These are phyloP conservation scores for Pygoscelis adeliae DNA, from an alignment of 2,113 vertebrate genomes.

Conservation along the genomic window DNA sequence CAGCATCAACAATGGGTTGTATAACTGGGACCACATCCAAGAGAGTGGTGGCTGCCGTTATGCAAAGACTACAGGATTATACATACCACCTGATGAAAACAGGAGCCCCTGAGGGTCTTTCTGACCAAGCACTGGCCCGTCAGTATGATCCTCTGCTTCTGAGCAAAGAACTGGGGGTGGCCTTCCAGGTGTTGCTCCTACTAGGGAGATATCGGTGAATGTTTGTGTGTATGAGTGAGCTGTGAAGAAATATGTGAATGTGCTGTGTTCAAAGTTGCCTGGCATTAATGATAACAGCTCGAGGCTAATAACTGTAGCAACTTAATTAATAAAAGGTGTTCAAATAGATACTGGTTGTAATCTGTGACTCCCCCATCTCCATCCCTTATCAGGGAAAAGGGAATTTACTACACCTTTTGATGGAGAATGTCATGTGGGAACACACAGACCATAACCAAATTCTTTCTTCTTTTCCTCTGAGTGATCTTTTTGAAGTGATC, in stretches of 20 bases:
- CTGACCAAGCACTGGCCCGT: background rate
- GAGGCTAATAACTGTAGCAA: background rate
- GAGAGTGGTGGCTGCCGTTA: background rate
- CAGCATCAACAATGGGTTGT: background rate
- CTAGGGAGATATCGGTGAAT: background rate
- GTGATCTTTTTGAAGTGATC: background rate
- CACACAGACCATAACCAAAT: background rate
- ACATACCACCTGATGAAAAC: background rate
- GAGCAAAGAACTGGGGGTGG: background rate
- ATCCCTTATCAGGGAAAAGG: background rate
- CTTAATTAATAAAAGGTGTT: background rate
- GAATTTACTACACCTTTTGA: background rate
- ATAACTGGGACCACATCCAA: background rate
- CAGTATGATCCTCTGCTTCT: background rate
- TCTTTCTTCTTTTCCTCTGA: background rate
- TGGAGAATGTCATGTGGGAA: background rate
- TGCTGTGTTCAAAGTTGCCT: background rate
- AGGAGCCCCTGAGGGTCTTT: background rate
- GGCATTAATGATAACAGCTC: background rate
- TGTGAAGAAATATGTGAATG: background rate
- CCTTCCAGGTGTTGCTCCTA: background rate
- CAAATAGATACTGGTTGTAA: background rate
- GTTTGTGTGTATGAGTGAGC: background rate
- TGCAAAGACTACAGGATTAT: background rate
- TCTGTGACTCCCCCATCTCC: background rate